Percentiles rank a stretch among this genome's conserved stretches.
These are phyloP conservation scores for Tetragnatha versicolor DNA, from an alignment of 1,140 invertebrate genomes.

Conservation along the genomic window DNA sequence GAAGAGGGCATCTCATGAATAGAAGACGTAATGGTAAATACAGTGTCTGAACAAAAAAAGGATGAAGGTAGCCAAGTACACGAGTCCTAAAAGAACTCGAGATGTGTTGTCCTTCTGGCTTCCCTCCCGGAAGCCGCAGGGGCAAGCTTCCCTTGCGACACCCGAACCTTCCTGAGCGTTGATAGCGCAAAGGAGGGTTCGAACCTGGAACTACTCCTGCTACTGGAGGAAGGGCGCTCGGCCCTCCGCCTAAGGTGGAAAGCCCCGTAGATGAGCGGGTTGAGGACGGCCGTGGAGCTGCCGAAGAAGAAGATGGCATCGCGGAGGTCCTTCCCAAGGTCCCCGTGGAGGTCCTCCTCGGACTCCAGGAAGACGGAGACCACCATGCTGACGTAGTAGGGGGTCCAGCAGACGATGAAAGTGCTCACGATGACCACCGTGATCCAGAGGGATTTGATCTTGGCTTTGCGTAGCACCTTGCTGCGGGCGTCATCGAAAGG, in stretches of 20 bases:
- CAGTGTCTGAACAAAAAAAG: too few relatives aligned
- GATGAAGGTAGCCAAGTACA: too few relatives aligned
- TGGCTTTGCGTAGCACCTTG: constrained; percentile 73
- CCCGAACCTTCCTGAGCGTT: background rate
- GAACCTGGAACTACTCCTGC: background rate
- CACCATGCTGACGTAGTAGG: constrained; percentile 93
- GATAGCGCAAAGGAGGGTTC: background rate
- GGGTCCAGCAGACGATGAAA: constrained; percentile 98
- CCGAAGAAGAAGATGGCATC: constrained; percentile 80
- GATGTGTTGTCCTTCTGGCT: background rate
- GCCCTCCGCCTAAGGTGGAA: constrained; percentile 71
- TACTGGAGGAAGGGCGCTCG: background rate
- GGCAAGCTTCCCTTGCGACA: background rate
- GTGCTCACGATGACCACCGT: constrained; percentile 84
- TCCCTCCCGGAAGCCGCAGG: background rate
- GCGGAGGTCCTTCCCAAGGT: constrained; percentile 67
- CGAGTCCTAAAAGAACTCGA: background rate
- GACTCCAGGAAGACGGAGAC: constrained; percentile 80
- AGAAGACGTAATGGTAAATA: too few relatives aligned
- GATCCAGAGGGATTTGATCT: constrained; percentile 81
- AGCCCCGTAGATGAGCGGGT: constrained; percentile 86
- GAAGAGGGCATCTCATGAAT: too few relatives aligned
- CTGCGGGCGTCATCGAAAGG: background rate
- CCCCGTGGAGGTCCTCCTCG: constrained; percentile 72
- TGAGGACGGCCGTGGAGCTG: constrained; percentile 85